Evolutionary conservation across 1,140 invertebrate species (phyloP).

Genomic region (Zaprionus gabonicus): DNA sequence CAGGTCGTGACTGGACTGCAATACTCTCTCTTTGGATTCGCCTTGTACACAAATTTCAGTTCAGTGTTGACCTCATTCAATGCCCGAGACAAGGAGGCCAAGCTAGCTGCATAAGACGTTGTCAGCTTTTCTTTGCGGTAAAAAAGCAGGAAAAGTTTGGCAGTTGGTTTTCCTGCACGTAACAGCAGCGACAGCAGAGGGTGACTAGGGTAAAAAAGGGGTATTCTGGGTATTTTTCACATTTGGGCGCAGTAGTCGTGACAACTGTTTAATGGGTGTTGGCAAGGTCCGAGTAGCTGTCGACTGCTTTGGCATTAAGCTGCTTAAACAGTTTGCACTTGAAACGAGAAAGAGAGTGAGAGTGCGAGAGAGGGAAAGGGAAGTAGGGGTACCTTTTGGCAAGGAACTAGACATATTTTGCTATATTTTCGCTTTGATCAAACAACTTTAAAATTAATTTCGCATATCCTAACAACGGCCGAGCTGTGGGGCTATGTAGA

Average conservation of each 20-base stretch:
- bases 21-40: neutral
- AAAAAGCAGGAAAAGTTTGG: slow-evolving; percentile 26
- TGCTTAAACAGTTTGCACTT: slow-evolving; percentile 35
- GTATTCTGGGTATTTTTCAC: neutral
- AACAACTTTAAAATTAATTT: slow-evolving; percentile 16
- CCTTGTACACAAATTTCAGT: neutral
- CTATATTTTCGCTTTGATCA: slow-evolving; percentile 14
- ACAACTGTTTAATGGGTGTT: slow-evolving; percentile 40
- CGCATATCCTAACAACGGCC: slow-evolving; percentile 1
- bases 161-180: slow-evolving; percentile 43
- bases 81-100: neutral
- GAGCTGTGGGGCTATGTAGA: neutral
- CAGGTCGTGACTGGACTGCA: neutral
- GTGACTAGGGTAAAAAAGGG: too few relatives aligned
- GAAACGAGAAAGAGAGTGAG: neutral
- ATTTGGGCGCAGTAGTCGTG: slow-evolving; percentile 16
- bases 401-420: neutral
- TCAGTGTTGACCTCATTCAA: neutral
- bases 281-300: neutral
- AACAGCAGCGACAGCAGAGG: slow-evolving; percentile 32
- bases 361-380: neutral
- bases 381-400: neutral
- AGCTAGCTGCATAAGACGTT: slow-evolving; percentile 21
- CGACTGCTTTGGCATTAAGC: slow-evolving; percentile 31
- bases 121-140: slow-evolving; percentile 32